Base-by-base conservation (phyloP, 2,113 vertebrate species). In the Triplophysa tibetana region DNA sequence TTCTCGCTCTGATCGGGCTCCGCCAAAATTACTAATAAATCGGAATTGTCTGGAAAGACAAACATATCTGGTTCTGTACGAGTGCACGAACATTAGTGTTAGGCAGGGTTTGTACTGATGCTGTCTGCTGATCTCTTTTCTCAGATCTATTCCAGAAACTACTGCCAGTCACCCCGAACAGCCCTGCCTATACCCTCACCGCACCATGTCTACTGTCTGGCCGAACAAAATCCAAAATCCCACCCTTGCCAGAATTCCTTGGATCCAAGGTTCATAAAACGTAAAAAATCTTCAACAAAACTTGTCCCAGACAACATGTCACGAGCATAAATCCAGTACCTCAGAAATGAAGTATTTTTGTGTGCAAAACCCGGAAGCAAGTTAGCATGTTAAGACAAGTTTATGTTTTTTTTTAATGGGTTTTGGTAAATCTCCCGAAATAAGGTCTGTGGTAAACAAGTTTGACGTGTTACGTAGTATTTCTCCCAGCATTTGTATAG, bases 151-250 rank as follows among this genome's bases (percentile, higher is more conserved):
- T 88, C 23, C 14, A 48, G 43, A 63, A 9, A 50, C 23, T 50
- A 17, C 17, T 1, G 23, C 83, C 78, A 81, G 89, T 90, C 83
- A 89, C 83, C 83, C 85, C 45, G 76, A 84, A 80, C 85, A 78
- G 62, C 81, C 82, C 76, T 86, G 86, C 83, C 88, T 66, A 84
- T 80, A 78, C 82, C 81, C 86, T 64, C 79, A 85, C 90, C 87
- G 56, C 90, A 81, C 90, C 86, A 89, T 90, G 90, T 92, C 77
- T 90, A 80, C 90, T 88, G 90, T 90, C 90, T 92, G 75, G 17
- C 91, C 90, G 83, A 91, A 66, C 89, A 86, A 80, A 45, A 84
- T 86, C 87, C 88, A 24, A 24, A 24, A 24, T 24, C 24, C 1
- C 24, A 24, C 78, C 26, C 61, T 52, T 87, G 86, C 87, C 85